Percentiles rank a stretch among this genome's conserved stretches.
phyloP scores from a whole-genome alignment of 2,113 vertebrate species.

The Chaetodon trifascialis region DNA sequence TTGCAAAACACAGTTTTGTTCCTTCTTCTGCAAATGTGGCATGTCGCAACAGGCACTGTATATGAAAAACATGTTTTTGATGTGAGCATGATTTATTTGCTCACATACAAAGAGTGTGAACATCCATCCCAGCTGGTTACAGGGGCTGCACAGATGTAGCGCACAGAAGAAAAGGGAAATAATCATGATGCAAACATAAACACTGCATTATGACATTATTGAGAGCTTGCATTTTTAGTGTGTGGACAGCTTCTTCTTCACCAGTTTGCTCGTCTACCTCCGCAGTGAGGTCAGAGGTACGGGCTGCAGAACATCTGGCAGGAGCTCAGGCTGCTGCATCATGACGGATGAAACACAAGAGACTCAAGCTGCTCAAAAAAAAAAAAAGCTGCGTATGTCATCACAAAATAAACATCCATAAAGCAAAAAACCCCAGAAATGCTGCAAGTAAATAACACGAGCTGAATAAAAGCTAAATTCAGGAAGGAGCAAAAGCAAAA shows the following conservation, averaged over 20 bases:
- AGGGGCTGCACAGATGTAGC: neutral
- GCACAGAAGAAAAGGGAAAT: neutral
- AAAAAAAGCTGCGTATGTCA: no score
- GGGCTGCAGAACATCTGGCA: neutral
- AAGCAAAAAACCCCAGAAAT: no score
- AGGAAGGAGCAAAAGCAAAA: neutral
- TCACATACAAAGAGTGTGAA: neutral
- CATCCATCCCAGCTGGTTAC: neutral
- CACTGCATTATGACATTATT: neutral
- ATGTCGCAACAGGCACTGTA: conserved; percentile 9
- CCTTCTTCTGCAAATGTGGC: conserved; percentile 23
- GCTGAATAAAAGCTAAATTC: neutral
- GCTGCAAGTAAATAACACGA: neutral
- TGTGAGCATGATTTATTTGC: neutral
- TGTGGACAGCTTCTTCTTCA: neutral
- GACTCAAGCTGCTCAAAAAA: no score
- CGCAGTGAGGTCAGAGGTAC: neutral
- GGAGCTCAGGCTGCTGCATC: neutral
- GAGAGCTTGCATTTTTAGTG: neutral
- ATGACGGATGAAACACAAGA: neutral
- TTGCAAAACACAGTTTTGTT: conserved; percentile 48
- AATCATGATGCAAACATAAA: neutral
- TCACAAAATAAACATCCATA: no score
- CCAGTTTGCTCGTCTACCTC: neutral
- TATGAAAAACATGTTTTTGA: conserved; percentile 9